Base-by-base conservation (phyloP, 1,140 invertebrate species). In the Drosophila seguyi region DNA sequence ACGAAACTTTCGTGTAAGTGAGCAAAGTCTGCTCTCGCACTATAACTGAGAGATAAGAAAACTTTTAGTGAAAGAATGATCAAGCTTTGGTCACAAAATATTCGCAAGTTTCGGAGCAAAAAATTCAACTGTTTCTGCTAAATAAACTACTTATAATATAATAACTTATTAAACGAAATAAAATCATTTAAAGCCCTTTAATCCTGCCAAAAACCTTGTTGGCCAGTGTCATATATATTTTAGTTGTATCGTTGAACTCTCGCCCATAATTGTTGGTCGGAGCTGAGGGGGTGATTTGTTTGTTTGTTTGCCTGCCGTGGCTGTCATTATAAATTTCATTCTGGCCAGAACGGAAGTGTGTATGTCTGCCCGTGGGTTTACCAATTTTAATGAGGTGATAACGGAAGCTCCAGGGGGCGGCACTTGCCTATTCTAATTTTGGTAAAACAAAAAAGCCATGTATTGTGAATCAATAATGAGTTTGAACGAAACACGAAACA, bases 281-380 rank as follows among this genome's bases (percentile, higher is more conserved):
- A 22, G 59, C 45, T 45, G 45, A 27, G 45, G 52, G 47, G 42
- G 41, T 80, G 73, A 53, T 75, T 74, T 75, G 60, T 58, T 61
- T 41, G 55, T 69, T 38, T 74, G 45, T 65, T 39, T 79, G 60
- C 73, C 48, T 57, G 59, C 52, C 77, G 81, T 69, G 61, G 83
- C 83, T 87, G 83, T 87, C 84, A 88, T 88, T 88, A 87, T 88
- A 88, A 88, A 88, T 87, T 87, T 82, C 48, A 80, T 88, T 87
- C 63, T 55, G 62, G 69, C 66, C 71, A 38, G 18, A 73, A 68
- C 75, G 62, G 68, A 79, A 83, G 67, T 71, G 53, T 60, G 52
- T 65, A 31, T 61, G 42, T 62, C 48, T 66, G 50, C 38, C 44
- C 63, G 36, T 41, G 62, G 79, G 67, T 50, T 82, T 72, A 47